A percentile compares a stretch with the other conserved stretches of the same genome.
Conservation (phyloP, 2,113 vertebrate genomes). For the Hippocampus abdominalis region DNA sequence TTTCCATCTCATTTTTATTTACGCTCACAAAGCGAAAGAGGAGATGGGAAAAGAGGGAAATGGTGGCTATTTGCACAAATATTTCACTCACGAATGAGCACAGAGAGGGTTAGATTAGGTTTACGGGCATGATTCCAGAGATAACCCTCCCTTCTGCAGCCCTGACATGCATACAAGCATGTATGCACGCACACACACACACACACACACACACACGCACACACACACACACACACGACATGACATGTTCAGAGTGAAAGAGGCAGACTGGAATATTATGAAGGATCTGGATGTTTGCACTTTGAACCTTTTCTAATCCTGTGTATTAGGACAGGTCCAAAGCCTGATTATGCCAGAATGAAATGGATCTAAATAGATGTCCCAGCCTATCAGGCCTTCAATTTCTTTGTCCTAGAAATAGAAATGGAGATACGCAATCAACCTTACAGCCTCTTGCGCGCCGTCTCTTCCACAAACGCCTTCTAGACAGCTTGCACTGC, state of each 20-base stretch:
- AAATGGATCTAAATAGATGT: conserved; percentile 74
- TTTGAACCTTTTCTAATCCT: conserved; percentile 72
- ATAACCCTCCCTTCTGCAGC: conserved; percentile 58
- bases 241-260: conserved; percentile 45
- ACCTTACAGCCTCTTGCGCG: conserved; percentile 45
- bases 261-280: conserved; percentile 70
- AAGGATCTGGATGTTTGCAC: conserved; percentile 68
- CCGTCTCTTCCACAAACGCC: conserved; percentile 28
- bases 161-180: conserved; percentile 49
- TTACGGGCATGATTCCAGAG: conserved; percentile 67
- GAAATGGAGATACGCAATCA: conserved; percentile 68
- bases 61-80: conserved; percentile 63
- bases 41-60: conserved; percentile 34
- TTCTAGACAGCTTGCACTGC: conserved; percentile 32
- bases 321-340: conserved; percentile 67
- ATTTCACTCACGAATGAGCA: conserved; percentile 70
- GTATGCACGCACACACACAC: conserved; percentile 20
- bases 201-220: conserved; percentile 1
- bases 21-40: conserved; percentile 51
- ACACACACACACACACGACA: not conserved
- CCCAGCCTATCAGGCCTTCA: conserved; percentile 56
- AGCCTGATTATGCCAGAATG: conserved; percentile 68
- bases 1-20: conserved; percentile 50
- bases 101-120: conserved; percentile 66
- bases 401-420: conserved; percentile 67